phyloP scores from a whole-genome alignment of 2,888 invertebrate species.

The Euplagia quadripunctaria region DNA sequence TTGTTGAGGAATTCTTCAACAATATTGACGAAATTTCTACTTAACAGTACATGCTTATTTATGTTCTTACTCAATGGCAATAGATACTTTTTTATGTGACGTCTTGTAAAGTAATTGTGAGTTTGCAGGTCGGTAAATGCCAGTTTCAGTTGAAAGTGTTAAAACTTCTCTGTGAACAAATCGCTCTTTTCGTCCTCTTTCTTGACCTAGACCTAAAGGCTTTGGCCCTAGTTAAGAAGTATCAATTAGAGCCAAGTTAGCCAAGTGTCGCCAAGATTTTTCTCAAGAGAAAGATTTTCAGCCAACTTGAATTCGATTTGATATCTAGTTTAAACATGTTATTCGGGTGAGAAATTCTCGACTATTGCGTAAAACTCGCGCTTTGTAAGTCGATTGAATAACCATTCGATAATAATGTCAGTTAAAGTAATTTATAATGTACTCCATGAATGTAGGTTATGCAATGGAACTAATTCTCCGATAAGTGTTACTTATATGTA shows the following conservation, averaged over 20 bases:
- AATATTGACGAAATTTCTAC: no score
- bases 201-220: slow-evolving; percentile 39
- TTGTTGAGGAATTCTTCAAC: no score
- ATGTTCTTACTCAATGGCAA: neutral
- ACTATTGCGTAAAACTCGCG: slow-evolving; percentile 38
- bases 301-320: slow-evolving; percentile 27
- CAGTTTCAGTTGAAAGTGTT: neutral
- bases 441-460: slow-evolving; percentile 35
- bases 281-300: slow-evolving; percentile 26
- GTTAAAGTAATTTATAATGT: slow-evolving; percentile 41
- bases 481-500: slow-evolving; percentile 28
- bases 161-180: slow-evolving; percentile 23
- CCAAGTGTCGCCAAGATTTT: slow-evolving; percentile 31
- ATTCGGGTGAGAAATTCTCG: slow-evolving; percentile 20
- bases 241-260: slow-evolving; percentile 33
- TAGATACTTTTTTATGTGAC: neutral
- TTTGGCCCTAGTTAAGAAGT: slow-evolving; percentile 40
- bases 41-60: no score
- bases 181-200: slow-evolving; percentile 35
- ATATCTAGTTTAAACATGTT: slow-evolving; percentile 17
- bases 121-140: neutral
- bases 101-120: neutral
- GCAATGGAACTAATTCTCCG: slow-evolving; percentile 38
- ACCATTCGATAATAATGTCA: slow-evolving; percentile 35
- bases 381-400: slow-evolving; percentile 43